Evolutionary conservation across 2,797 vertebrate genomes (phyloP).

Genomic region (Tragelaphus eurycerus): DNA sequence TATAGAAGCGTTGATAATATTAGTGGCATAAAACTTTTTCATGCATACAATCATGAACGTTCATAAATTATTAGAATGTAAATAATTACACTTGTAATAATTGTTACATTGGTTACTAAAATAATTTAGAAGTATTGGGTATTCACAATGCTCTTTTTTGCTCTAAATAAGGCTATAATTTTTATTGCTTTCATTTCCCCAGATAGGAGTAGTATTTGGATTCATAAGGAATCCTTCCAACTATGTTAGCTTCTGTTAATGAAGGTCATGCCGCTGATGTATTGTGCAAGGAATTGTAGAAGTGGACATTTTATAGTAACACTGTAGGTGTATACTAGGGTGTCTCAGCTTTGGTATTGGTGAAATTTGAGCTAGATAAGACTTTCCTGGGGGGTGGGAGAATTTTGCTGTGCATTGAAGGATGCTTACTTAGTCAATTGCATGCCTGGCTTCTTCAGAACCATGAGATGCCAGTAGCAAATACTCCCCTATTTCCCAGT

Average conservation of each 20-base stretch:
- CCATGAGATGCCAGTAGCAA: not conserved
- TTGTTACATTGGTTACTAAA: not conserved
- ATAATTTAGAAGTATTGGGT: not conserved
- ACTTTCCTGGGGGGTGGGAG: not conserved
- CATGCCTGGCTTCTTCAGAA: not conserved
- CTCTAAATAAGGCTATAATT: not conserved
- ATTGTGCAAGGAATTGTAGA: not conserved
- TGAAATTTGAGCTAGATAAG: not conserved
- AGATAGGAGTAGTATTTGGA: not conserved
- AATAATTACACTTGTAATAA: not conserved
- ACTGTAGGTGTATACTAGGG: not conserved
- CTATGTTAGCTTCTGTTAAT: not conserved
- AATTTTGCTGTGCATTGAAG: not conserved
- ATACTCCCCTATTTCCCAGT: not conserved
- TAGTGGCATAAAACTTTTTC: not conserved
- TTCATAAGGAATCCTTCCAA: not conserved
- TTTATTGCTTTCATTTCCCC: not conserved
- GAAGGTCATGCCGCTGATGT: not conserved
- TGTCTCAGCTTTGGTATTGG: not conserved
- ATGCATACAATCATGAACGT: not conserved
- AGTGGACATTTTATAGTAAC: not conserved
- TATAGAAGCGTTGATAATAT: not conserved
- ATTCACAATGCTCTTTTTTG: not conserved
- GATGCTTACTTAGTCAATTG: not conserved
- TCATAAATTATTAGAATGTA: not conserved